phyloP scores from a whole-genome alignment of 1,140 invertebrate species.

The Chelonus insularis region DNA sequence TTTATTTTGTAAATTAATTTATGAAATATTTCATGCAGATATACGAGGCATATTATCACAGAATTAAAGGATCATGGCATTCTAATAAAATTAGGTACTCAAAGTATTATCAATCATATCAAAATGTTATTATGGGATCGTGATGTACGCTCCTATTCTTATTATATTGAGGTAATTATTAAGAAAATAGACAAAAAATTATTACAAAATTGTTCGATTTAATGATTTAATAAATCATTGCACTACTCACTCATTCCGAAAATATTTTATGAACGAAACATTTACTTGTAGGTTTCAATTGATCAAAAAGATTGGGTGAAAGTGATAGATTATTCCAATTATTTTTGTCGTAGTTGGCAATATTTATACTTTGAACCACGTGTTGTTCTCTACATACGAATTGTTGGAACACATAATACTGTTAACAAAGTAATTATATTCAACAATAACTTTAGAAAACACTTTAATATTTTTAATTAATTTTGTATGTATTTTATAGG shows the following conservation, averaged over 20 bases:
- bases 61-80: constrained; percentile 81
- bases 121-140: constrained; percentile 92
- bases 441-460: too few species aligned
- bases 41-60: constrained; percentile 90
- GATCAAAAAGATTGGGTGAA: constrained; percentile 94
- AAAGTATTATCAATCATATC: constrained; percentile 92
- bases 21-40: too few species aligned
- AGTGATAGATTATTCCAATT: constrained; percentile 88
- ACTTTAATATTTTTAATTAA: too few species aligned
- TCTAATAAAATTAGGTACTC: constrained; percentile 82
- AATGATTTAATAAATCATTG: too few species aligned
- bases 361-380: constrained; percentile 88
- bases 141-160: constrained; percentile 93
- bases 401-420: constrained; percentile 94
- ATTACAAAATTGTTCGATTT: constrained; percentile 12
- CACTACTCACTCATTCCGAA: too few species aligned
- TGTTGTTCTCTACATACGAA: constrained; percentile 86
- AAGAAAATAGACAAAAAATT: too few species aligned
- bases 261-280: too few species aligned
- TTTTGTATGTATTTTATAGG: too few species aligned
- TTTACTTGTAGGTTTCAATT: constrained; percentile 90
- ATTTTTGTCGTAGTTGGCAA: constrained; percentile 95
- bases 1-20: too few species aligned
- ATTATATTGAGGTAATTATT: constrained; percentile 87
- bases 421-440: constrained; percentile 79